These are phyloP conservation scores for Anguilla rostrata DNA, from an alignment of 2,113 vertebrate species.

Conservation along the genomic window DNA sequence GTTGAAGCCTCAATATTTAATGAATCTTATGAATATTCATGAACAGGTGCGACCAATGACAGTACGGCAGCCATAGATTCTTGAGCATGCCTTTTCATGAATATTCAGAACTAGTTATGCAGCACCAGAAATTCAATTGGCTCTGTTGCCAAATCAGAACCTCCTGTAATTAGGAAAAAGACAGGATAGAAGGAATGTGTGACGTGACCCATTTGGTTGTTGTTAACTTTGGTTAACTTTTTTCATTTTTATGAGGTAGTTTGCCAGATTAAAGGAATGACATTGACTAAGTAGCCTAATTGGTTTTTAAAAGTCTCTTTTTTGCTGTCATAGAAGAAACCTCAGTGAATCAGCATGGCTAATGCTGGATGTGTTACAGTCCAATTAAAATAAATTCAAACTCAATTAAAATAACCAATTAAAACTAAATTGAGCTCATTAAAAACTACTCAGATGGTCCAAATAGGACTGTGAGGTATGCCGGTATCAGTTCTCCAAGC, in stretches of 20 bases:
- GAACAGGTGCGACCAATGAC: background rate
- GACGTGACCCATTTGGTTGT: too few relatives aligned
- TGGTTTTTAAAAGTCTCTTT: background rate
- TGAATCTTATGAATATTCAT: background rate
- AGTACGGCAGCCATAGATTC: background rate
- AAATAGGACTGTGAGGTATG: background rate
- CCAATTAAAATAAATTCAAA: too few relatives aligned
- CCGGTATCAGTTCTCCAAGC: background rate
- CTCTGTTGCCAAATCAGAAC: background rate
- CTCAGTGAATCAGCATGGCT: too few relatives aligned
- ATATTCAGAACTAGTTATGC: background rate
- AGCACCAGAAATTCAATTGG: background rate
- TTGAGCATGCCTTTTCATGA: too few relatives aligned
- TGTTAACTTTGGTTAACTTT: too few relatives aligned
- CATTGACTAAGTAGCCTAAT: background rate
- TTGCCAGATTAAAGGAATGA: background rate
- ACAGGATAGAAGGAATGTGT: too few relatives aligned
- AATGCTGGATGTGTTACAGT: too few relatives aligned
- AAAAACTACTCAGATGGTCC: background rate
- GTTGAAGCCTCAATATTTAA: background rate
- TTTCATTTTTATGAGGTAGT: too few relatives aligned
- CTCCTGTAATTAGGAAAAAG: conserved; percentile 11
- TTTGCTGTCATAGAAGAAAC: too few relatives aligned
- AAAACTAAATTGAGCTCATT: too few relatives aligned
- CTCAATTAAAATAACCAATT: too few relatives aligned